Evolutionary conservation across 2,888 invertebrate species (phyloP), one percentile per base, ranked within the genome.

Genomic region (Tenodera sinensis): DNA sequence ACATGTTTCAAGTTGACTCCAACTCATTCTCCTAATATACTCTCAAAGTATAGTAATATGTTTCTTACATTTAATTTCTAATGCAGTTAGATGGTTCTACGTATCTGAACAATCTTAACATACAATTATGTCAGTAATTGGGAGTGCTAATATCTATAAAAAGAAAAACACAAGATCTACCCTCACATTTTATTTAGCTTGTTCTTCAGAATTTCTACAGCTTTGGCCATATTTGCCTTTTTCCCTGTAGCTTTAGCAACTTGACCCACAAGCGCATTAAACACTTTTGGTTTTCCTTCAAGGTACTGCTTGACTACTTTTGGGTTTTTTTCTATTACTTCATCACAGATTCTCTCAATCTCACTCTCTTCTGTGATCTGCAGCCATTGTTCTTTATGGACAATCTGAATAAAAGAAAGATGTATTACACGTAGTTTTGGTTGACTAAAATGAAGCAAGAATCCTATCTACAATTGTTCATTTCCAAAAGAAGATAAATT

Each of bases 271-370:
- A 97, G 94, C 54, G 95, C 95, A 91, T 95, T 95, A 85, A 96
- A 94, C 14, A 96, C 95, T 93, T 96, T 97, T 0, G 92, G 93
- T 93, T 97, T 97, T 8, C 97, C 97, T 15, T 93, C 93, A 92
- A 94, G 95, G 92, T 96, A 97, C 91, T 95, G 94, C 90, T 94
- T 93, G 1, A 96, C 96, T 88, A 96, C 92, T 92, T 96, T 95
- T 20, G 95, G 94, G 93, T 97, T 96, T 90, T 95, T 94, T 25
- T 95, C 92, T 54, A 97, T 93, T 0, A 96, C 94, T 91, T 94
- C 93, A 88, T 93, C 91, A 92, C 97, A 97, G 83, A 95, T 92
- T 91, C 94, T 93, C 88, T 93, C 93, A 90, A 98, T 95, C 92
- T 95, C 94, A 12, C 93, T 92, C 90, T 94, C 93, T 92, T 97